Base-by-base conservation (phyloP, 1,140 invertebrate genomes). In the Charaxes varanes region DNA sequence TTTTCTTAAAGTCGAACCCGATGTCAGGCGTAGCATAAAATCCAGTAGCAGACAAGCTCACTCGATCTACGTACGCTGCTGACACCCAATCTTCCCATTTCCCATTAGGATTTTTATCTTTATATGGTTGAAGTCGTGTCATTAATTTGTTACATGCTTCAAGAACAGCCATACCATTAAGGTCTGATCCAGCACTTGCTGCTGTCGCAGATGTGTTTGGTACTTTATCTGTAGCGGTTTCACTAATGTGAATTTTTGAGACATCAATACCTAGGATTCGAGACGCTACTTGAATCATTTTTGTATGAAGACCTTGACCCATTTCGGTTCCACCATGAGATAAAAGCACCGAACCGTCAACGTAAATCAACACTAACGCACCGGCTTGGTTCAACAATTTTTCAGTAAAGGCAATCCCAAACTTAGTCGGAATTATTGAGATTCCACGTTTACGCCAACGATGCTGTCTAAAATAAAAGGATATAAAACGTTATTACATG, bases 241-340 rank as follows among this genome's bases (percentile, higher is more conserved):
- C 97, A 32, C 87, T 88, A 12, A 97, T 95, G 64, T 96, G 91
- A 58, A 99, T 95, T 62, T 92, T 90, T 0, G 90, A 88, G 5
- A 87, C 67, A 14, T 93, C 87, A 10, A 97, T 89, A 18, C 87
- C 89, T 2, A 99, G 81, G 2, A 87, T 87, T 49, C 90, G 85
- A 27, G 92, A 92, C 0, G 92, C 92, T 16, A 94, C 89, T 88
- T 97, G 95, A 41, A 97, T 92, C 91, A 97, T 96, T 86, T 98
- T 98, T 0, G 95, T 98, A 62, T 98, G 93, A 0, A 98, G 79
- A 1, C 97, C 97, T 85, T 98, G 97, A 0, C 97, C 97, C 92
- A 98, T 98, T 87, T 99, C 97, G 8, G 92, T 92, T 8, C 96
- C 97, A 23, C 94, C 94, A 70, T 98, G 96, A 14, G 90, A 90